Percentiles rank a stretch among this genome's conserved stretches.
Evolutionary conservation across 2,888 invertebrate genomes (phyloP).

Genomic region (Drosophila yooni): DNA sequence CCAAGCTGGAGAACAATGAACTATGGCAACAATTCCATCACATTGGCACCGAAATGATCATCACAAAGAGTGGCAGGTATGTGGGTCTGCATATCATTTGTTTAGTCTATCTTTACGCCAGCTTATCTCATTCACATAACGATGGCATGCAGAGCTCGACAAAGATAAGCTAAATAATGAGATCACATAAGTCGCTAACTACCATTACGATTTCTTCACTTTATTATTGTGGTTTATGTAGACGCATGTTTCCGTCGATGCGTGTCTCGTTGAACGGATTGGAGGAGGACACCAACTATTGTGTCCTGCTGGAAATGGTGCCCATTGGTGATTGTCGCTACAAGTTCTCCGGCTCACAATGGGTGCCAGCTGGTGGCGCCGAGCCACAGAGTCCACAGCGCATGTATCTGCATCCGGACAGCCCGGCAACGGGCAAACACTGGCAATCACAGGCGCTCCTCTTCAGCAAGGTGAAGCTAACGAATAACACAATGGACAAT

Average conservation of each 20-base stretch:
- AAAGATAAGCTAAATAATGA: conserved; percentile 53
- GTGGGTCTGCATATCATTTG: conserved; percentile 74
- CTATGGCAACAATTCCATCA: conserved; percentile 90
- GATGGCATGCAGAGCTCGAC: conserved; percentile 38
- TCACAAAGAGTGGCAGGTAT: conserved; percentile 91
- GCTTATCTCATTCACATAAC: conserved; percentile 41
- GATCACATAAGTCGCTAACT: conserved; percentile 41
- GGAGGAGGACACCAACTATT: conserved; percentile 92
- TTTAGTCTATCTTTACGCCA: conserved; percentile 37
- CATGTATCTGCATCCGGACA: conserved; percentile 93
- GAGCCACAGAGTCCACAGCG: conserved; percentile 92
- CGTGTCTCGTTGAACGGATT: conserved; percentile 91
- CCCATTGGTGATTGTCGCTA: conserved; percentile 91
- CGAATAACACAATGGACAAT: conserved; percentile 92
- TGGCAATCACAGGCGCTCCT: conserved; percentile 93
- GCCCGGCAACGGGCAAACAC: conserved; percentile 92
- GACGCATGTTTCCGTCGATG: conserved; percentile 96
- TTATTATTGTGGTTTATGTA: conserved; percentile 79
- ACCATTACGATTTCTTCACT: conserved; percentile 62
- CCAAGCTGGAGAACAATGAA: conserved; percentile 88
- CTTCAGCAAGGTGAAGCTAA: conserved; percentile 93
- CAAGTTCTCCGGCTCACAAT: conserved; percentile 92
- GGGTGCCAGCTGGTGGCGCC: conserved; percentile 94
- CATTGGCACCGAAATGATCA: conserved; percentile 92
- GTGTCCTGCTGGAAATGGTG: conserved; percentile 91